A percentile compares a stretch with the other conserved stretches of the same genome.
Evolutionary conservation across 2,797 vertebrate species (phyloP).

Genomic region (Danio tinwini): DNA sequence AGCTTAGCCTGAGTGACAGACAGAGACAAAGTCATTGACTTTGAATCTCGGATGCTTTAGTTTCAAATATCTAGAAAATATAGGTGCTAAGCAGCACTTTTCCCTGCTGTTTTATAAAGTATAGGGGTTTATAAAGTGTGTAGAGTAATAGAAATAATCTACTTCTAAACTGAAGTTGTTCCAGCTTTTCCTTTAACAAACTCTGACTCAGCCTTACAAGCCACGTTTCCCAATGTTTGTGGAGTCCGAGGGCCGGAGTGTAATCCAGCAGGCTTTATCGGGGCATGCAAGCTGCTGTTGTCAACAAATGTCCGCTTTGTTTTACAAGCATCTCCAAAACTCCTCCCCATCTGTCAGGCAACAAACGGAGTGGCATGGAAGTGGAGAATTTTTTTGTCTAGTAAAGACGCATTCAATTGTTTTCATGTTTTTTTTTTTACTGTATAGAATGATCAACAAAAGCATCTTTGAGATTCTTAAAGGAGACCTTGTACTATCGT

Average conservation of each 20-base stretch:
- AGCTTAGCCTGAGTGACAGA: conserved; percentile 33
- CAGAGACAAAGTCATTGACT: neutral
- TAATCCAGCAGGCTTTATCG: conserved; percentile 33
- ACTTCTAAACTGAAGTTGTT: neutral
- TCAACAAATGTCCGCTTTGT: conserved; percentile 37
- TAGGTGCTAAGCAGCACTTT: neutral
- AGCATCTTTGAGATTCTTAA: conserved; percentile 22
- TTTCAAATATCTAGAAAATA: neutral
- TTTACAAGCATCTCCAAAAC: conserved; percentile 31
- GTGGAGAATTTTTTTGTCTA: conserved; percentile 31
- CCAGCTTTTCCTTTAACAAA: conserved; percentile 19
- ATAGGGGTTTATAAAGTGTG: no score
- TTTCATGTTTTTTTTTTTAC: conserved; percentile 15
- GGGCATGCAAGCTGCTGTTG: conserved; percentile 26
- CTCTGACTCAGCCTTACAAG: conserved; percentile 11
- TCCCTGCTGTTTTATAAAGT: neutral
- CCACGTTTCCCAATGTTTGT: neutral
- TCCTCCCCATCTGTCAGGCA: conserved; percentile 42
- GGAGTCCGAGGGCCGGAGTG: conserved; percentile 44
- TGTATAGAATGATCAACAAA: neutral
- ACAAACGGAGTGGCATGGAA: conserved; percentile 27
- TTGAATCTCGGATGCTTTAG: conserved; percentile 3
- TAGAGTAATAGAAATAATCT: conserved; percentile 1
- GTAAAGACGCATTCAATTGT: neutral
- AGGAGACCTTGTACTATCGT: conserved; percentile 6